Conservation (phyloP, 2,113 vertebrate species). For the Leuciscus idus region DNA sequence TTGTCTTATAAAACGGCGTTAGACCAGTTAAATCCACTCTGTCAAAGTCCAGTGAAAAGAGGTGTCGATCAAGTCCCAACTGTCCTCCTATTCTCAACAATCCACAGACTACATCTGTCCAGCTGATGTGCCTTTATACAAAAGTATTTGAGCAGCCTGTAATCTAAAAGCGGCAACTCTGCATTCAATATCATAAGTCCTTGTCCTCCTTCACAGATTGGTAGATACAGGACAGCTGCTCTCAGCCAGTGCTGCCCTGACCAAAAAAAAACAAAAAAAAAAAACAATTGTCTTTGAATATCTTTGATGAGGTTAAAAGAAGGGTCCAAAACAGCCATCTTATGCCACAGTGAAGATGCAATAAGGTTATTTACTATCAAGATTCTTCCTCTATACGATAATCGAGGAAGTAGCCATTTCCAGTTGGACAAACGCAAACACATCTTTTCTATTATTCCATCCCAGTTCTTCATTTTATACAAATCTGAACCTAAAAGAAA, state of each 20-base stretch:
- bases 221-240: not conserved
- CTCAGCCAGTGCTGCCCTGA: not conserved
- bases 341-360: not conserved
- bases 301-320: not conserved
- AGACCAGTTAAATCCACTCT: too few species aligned
- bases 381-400: not conserved
- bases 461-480: not conserved
- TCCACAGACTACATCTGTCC: too few species aligned
- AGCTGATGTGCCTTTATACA: too few species aligned
- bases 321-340: not conserved
- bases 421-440: not conserved
- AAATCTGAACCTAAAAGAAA: not conserved
- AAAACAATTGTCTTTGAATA: not conserved
- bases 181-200: not conserved
- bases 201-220: not conserved
- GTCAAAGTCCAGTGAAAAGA: too few species aligned
- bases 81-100: too few species aligned
- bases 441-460: not conserved
- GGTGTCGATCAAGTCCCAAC: too few species aligned
- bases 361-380: not conserved
- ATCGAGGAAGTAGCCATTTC: not conserved
- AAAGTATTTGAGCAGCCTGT: too few species aligned
- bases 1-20: too few species aligned
- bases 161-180: too few species aligned
- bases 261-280: not conserved